A percentile compares a stretch with the other conserved stretches of the same genome.
Evolutionary conservation across 2,113 vertebrate genomes (phyloP).

Genomic region (Archilochus colubris): DNA sequence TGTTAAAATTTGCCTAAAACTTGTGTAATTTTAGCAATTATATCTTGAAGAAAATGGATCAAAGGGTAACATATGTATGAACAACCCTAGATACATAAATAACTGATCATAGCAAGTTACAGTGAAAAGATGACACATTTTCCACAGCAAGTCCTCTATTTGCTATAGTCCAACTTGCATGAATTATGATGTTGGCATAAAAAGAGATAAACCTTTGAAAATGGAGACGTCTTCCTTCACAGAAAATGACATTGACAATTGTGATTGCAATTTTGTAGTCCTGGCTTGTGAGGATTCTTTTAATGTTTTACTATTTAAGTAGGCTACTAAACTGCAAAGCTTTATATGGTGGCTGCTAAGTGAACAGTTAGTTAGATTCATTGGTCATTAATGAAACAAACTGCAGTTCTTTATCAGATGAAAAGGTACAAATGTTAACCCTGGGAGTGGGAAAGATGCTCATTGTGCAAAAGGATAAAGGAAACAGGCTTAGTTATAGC

Average conservation of each 20-base stretch:
- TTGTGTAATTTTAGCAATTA: background rate
- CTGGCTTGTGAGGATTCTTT: background rate
- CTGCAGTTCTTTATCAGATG: background rate
- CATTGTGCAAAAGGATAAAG: background rate
- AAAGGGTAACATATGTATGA: background rate
- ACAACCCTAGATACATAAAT: background rate
- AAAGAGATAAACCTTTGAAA: background rate
- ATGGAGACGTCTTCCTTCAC: background rate
- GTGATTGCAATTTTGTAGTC: background rate
- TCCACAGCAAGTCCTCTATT: background rate
- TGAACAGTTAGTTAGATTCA: background rate
- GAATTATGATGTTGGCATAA: background rate
- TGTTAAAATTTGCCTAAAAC: background rate
- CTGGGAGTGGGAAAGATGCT: background rate
- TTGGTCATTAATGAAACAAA: background rate
- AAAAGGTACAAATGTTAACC: background rate
- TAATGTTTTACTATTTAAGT: background rate
- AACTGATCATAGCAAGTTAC: background rate
- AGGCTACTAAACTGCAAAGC: background rate
- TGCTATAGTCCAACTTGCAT: background rate
- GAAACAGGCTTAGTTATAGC: background rate
- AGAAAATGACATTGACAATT: background rate
- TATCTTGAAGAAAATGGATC: background rate
- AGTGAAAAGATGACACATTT: background rate
- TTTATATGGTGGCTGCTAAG: background rate